A percentile compares a stretch with the other conserved stretches of the same genome.
Conservation (phyloP, 1,140 invertebrate genomes). For the Ips nitidus region DNA sequence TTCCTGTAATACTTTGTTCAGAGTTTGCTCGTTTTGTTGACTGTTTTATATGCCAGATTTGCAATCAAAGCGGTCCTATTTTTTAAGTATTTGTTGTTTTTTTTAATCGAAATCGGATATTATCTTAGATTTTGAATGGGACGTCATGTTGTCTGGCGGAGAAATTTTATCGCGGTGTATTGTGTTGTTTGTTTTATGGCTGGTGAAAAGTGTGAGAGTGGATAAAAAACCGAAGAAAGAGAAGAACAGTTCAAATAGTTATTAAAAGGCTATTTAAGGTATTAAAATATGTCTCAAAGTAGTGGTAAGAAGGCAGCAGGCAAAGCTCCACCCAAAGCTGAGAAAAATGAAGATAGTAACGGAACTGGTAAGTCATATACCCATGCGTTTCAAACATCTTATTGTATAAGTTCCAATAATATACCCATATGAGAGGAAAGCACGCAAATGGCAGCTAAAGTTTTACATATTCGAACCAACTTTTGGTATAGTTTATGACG, state of each 20-base stretch:
- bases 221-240: not conserved
- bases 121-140: too few species aligned
- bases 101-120: not conserved
- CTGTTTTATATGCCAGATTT: constrained; percentile 25
- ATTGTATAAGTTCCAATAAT: too few species aligned
- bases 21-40: constrained; percentile 23
- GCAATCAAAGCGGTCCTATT: not conserved
- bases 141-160: constrained; percentile 22
- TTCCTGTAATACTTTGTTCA: constrained; percentile 31
- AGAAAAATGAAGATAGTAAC: constrained; percentile 60
- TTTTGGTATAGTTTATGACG: too few species aligned
- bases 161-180: constrained; percentile 28
- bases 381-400: too few species aligned
- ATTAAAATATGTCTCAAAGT: constrained; percentile 50
- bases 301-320: constrained; percentile 53
- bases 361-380: constrained; percentile 30
- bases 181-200: constrained; percentile 14
- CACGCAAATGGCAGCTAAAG: too few species aligned
- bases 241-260: not conserved
- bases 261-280: not conserved
- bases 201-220: constrained; percentile 12
- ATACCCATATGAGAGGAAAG: too few species aligned
- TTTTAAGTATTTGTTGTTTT: not conserved
- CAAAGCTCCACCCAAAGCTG: constrained; percentile 52
- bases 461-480: too few species aligned